Evolutionary conservation across 2,888 invertebrate species (phyloP), one percentile per base, ranked within the genome.

Genomic region (Meloe dianella): DNA sequence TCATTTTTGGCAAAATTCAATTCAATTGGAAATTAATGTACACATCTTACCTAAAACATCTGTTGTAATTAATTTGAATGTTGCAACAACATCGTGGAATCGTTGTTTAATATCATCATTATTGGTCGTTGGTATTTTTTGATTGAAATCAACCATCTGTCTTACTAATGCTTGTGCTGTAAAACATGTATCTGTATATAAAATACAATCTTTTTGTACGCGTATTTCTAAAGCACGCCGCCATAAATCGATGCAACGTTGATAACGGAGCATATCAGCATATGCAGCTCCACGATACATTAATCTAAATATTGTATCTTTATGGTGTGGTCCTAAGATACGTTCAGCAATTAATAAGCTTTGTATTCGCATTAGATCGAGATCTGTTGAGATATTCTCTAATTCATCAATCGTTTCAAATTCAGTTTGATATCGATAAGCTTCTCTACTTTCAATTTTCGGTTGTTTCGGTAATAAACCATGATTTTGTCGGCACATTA

Each of bases 171-270:
- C 94, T 85, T 94, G 92, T 66, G 94, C 93, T 63, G 94, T 91
- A 84, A 94, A 95, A 81, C 93, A 91, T 57, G 95, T 93, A 84
- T 96, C 96, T 68, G 90, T 88, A 81, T 87, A 87, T 67, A 91
- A 85, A 81, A 92, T 89, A 61, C 94, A 90, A 85, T 93, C 93
- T 81, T 91, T 91, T 77, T 89, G 87, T 17, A 95, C 90, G 72
- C 95, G 88, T 70, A 95, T 88, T 82, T 92, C 90, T 64, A 96
- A 86, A 62, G 93, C 92, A 83, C 94, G 89, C 68, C 89, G 87
- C 96, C 96, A 97, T 64, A 96, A 86, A 82, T 94, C 93, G 71
- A 95, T 91, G 84, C 96, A 95, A 71, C 92, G 88, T 83, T 94
- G 93, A 83, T 93, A 92, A 64, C 90, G 88, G 79, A 89, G 84